Evolutionary conservation across 2,797 vertebrate genomes (phyloP).

Genomic region (Pipistrellus pygmaeus): DNA sequence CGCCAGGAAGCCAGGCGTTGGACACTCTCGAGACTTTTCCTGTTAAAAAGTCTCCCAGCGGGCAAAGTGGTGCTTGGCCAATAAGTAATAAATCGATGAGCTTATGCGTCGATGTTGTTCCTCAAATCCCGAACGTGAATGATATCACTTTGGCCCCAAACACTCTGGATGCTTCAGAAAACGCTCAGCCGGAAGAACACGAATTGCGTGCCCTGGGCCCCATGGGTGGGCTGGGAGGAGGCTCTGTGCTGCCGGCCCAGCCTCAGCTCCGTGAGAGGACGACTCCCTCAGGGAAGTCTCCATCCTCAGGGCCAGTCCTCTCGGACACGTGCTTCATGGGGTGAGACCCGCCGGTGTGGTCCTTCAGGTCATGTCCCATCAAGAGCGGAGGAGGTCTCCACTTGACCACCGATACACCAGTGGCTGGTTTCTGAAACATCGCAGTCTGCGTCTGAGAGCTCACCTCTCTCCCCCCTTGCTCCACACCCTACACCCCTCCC

Average conservation of each 20-base stretch:
- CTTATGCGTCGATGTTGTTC: not conserved
- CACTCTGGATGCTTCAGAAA: not conserved
- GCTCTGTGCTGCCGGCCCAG: not conserved
- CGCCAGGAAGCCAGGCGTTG: accelerated
- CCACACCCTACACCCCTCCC: not conserved
- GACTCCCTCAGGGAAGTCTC: not conserved
- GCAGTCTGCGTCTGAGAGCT: not conserved
- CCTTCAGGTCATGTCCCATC: not conserved
- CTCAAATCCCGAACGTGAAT: not conserved
- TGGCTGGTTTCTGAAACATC: not conserved
- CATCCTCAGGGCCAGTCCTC: accelerated
- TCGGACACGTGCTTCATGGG: not conserved
- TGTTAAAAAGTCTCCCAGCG: too few relatives aligned
- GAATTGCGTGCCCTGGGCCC: not conserved
- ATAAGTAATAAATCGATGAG: not conserved
- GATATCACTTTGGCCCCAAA: not conserved
- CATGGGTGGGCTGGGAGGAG: not conserved
- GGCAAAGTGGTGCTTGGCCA: too few relatives aligned
- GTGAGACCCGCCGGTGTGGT: not conserved
- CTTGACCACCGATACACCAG: too few relatives aligned
- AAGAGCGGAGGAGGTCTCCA: not conserved
- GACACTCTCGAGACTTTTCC: not conserved
- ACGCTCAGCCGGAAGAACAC: not conserved
- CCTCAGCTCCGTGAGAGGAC: not conserved
- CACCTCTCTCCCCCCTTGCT: not conserved